Conservation (phyloP, 2,888 invertebrate species). For the Aleiodes testaceus region DNA sequence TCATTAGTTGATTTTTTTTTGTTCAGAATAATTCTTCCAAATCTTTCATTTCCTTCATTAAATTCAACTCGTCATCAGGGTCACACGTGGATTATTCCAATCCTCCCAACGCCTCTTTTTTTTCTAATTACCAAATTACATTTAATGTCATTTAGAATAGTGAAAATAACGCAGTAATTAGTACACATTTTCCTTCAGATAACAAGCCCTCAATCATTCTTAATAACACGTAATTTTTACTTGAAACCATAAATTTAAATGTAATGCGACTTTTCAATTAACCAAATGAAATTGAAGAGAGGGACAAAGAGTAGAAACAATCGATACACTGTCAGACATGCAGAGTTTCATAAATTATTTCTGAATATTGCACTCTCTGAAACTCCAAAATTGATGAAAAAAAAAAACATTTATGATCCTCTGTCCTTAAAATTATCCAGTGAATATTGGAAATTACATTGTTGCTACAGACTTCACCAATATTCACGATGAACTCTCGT, state of each 20-base stretch:
- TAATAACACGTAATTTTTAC: background rate
- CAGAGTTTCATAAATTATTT: background rate
- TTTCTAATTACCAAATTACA: too few relatives aligned
- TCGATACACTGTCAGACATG: conserved; percentile 22
- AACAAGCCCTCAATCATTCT: background rate
- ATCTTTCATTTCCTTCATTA: background rate
- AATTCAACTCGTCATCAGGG: too few relatives aligned
- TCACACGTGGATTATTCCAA: too few relatives aligned
- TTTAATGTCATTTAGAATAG: too few relatives aligned
- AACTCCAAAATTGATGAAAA: background rate
- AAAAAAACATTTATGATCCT: conserved; percentile 5
- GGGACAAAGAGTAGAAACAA: background rate
- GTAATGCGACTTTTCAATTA: background rate
- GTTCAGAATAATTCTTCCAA: background rate
- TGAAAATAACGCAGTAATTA: too few relatives aligned
- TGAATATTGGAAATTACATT: background rate
- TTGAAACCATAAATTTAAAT: background rate
- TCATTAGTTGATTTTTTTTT: background rate
- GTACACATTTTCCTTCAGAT: background rate
- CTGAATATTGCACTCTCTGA: background rate
- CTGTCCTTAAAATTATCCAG: background rate
- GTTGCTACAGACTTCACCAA: background rate
- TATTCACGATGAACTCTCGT: background rate
- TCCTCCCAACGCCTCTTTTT: too few relatives aligned
- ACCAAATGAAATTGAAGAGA: background rate